phyloP scores from a whole-genome alignment of 2,797 vertebrate genomes.

The Alfaro cultratus region DNA sequence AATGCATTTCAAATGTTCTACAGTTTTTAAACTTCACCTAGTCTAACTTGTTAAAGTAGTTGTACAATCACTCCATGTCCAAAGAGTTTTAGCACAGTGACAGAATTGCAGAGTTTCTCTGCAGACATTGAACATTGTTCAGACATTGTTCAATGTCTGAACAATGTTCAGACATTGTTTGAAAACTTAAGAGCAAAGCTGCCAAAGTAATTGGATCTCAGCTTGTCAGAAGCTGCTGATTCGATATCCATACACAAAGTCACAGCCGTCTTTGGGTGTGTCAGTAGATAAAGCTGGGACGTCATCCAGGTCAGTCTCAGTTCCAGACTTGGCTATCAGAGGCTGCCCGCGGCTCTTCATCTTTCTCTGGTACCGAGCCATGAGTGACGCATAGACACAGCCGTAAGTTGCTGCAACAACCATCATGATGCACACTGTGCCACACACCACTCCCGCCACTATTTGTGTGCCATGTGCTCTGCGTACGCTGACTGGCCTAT shows the following conservation, averaged over 20 bases:
- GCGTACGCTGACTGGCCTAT: slow-evolving; percentile 88
- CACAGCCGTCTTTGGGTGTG: slow-evolving; percentile 49
- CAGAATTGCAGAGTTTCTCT: slow-evolving; percentile 39
- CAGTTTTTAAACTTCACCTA: slow-evolving; percentile 36
- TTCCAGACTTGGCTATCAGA: slow-evolving; percentile 81
- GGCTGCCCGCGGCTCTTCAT: slow-evolving; percentile 83
- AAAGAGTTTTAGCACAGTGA: slow-evolving; percentile 13
- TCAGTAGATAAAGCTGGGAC: slow-evolving; percentile 24
- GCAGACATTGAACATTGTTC: too few relatives aligned
- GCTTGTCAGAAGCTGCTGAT: slow-evolving; percentile 76
- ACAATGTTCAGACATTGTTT: slow-evolving; percentile 20
- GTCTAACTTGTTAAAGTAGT: slow-evolving; percentile 32
- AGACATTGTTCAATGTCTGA: too few relatives aligned
- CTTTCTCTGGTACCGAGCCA: slow-evolving; percentile 92
- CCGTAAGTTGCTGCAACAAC: slow-evolving; percentile 94
- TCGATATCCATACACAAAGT: slow-evolving; percentile 69
- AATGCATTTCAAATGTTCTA: slow-evolving; percentile 55
- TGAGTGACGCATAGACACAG: slow-evolving; percentile 93
- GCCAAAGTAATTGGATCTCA: background rate
- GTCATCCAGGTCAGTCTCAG: slow-evolving; percentile 60
- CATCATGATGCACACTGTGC: slow-evolving; percentile 97
- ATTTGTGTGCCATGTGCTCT: slow-evolving; percentile 92
- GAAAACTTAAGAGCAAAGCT: slow-evolving; percentile 23
- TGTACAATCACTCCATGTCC: slow-evolving; percentile 9
- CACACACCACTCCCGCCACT: slow-evolving; percentile 92